Conservation (phyloP, 2,888 invertebrate species). For the Macrophya alboannulata region DNA sequence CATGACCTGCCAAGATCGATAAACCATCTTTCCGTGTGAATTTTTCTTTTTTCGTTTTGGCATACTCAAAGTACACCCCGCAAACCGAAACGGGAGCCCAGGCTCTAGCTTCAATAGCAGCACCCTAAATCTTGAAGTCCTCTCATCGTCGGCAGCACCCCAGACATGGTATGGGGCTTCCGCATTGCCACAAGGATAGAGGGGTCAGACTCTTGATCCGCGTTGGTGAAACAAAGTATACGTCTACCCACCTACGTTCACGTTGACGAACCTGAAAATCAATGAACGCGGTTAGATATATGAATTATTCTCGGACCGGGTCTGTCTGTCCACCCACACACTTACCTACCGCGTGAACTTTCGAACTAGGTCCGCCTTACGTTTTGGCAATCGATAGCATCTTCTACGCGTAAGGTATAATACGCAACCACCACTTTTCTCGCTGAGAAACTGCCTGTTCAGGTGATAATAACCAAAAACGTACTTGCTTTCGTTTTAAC, state of each 20-base stretch:
- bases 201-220: conserved; percentile 33
- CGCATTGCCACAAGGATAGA: conserved; percentile 15
- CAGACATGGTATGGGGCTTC: conserved; percentile 30
- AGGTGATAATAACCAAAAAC: not conserved
- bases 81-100: not conserved
- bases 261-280: conserved; percentile 36
- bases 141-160: conserved; percentile 12
- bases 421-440: not conserved
- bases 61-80: not conserved
- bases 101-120: not conserved
- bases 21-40: not conserved
- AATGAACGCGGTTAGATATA: conserved; percentile 18
- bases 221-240: conserved; percentile 25
- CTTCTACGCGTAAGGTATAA: not conserved
- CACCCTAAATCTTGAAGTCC: conserved; percentile 34
- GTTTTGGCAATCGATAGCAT: conserved; percentile 42
- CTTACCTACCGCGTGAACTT: conserved; percentile 12
- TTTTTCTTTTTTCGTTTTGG: not conserved
- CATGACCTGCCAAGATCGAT: conserved; percentile 10
- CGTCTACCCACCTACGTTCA: not conserved
- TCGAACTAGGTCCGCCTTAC: conserved; percentile 8
- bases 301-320: conserved; percentile 32
- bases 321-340: not conserved
- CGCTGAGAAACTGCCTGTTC: not conserved
- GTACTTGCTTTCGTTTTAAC: not conserved